Evolutionary conservation across 2,797 vertebrate genomes (phyloP).

Genomic region (Pampus argenteus): DNA sequence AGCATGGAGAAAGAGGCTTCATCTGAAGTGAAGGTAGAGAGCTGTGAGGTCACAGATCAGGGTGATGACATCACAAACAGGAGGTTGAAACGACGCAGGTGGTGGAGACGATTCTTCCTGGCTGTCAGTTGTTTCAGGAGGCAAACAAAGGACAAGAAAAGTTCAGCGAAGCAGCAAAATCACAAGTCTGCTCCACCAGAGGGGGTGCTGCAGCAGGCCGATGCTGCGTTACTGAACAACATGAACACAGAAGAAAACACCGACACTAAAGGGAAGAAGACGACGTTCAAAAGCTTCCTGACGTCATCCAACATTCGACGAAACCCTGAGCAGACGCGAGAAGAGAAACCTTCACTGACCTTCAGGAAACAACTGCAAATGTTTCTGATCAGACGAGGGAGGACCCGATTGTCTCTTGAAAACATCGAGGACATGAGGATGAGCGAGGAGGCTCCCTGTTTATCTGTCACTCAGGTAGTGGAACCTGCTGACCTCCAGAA

Average conservation of each 20-base stretch:
- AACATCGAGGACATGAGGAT: background rate
- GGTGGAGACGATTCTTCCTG: constrained; percentile 73
- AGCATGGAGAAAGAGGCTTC: constrained; percentile 19
- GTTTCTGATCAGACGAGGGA: constrained; percentile 16
- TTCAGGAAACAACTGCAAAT: constrained; percentile 5
- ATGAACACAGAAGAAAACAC: background rate
- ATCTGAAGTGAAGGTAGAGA: background rate
- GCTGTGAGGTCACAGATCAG: background rate
- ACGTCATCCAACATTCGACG: fast-evolving
- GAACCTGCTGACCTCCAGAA: background rate
- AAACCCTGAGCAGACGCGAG: background rate
- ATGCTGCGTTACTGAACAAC: background rate
- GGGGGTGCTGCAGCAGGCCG: background rate
- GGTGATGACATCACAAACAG: background rate
- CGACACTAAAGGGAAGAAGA: background rate
- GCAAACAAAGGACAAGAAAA: constrained; percentile 20
- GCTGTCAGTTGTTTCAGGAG: constrained; percentile 82
- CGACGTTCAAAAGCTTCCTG: constrained; percentile 2
- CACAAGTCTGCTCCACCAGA: background rate
- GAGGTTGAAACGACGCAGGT: constrained; percentile 34
- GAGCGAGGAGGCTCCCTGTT: background rate
- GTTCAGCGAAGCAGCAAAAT: background rate
- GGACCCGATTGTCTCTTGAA: background rate
- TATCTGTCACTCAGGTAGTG: background rate
- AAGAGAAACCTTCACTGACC: background rate